A percentile compares a stretch with the other conserved stretches of the same genome.
Evolutionary conservation across 2,113 vertebrate genomes (phyloP).

Genomic region (Grallaria varia): DNA sequence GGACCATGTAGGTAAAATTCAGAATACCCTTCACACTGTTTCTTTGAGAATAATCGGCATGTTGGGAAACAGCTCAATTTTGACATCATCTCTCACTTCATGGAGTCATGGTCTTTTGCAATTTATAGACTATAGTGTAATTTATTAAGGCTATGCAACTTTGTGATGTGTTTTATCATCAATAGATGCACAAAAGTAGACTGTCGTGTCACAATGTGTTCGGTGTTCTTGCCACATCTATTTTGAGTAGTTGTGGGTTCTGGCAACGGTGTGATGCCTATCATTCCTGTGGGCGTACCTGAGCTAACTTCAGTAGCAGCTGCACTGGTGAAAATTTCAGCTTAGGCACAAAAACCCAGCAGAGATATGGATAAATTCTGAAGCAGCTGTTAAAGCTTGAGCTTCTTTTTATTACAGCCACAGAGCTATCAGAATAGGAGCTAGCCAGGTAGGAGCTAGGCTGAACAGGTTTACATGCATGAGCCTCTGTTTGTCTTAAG

Average conservation of each 20-base stretch:
- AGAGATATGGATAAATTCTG: not conserved
- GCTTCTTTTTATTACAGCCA: not conserved
- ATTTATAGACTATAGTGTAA: not conserved
- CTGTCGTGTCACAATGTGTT: not conserved
- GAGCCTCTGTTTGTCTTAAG: not conserved
- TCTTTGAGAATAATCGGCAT: not conserved
- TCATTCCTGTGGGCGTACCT: not conserved
- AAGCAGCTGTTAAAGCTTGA: not conserved
- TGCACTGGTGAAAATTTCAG: not conserved
- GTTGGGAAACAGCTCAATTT: not conserved
- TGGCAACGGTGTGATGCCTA: not conserved
- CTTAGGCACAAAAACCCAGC: not conserved
- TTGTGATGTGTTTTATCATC: not conserved
- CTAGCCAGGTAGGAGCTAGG: not conserved
- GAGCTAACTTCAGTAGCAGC: not conserved
- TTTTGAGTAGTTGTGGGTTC: not conserved
- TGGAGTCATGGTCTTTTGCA: not conserved
- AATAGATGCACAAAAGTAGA: not conserved
- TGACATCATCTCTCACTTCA: not conserved
- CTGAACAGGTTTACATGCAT: not conserved
- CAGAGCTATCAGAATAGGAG: not conserved
- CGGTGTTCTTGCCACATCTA: not conserved
- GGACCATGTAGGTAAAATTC: slow-evolving; percentile 56
- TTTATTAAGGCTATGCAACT: not conserved
- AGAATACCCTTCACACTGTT: not conserved